Evolutionary conservation across 1,140 invertebrate genomes (phyloP), one percentile per base, ranked within the genome.

Genomic region (Helicorthomorpha holstii): DNA sequence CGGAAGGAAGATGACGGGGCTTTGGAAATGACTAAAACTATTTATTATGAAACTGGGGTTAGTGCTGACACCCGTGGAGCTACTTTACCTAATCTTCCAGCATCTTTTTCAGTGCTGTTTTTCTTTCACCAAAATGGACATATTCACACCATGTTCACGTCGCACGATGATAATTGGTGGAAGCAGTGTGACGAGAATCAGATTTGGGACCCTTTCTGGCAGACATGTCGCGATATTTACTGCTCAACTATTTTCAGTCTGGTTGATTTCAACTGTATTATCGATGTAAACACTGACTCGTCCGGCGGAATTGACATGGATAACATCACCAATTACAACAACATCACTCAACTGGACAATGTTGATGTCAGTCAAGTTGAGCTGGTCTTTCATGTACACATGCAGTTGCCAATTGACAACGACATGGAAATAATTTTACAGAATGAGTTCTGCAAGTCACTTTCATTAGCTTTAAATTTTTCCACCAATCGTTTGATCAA

Each of bases 121-220:
- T 34, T 7, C 29, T 34, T 34, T 16, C 7, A 16, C 7, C 29
- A 34, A 7, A 16, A 34, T 34, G 56, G 56, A 2, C 41, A 48
- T 29, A 23, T 51, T 50, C 41, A 43, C 14, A 53, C 55, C 3
- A 51, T 56, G 42, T 49, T 57, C 27, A 56, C 54, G 2, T 53
- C 56, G 1, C 47, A 56, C 48, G 29, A 21, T 3, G 52, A 49
- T n/a, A 44, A 53, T 38, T 19, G 29, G 1, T 50, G 55, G 51
- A 41, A 47, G 10, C 38, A 21, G 2, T 57, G 56, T 45, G 42
- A 22, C 10, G 26, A 19, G 12, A 29, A 27, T 1, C 2, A 51
- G 1, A 57, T 57, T n/a, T 57, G 51, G 54, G 50, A 57, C 38
- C 56, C 56, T 22, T 57, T 57, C 26, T 53, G 49, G 22, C 27